phyloP scores from a whole-genome alignment of 2,797 vertebrate species.

The Philypnodon macrostomus region DNA sequence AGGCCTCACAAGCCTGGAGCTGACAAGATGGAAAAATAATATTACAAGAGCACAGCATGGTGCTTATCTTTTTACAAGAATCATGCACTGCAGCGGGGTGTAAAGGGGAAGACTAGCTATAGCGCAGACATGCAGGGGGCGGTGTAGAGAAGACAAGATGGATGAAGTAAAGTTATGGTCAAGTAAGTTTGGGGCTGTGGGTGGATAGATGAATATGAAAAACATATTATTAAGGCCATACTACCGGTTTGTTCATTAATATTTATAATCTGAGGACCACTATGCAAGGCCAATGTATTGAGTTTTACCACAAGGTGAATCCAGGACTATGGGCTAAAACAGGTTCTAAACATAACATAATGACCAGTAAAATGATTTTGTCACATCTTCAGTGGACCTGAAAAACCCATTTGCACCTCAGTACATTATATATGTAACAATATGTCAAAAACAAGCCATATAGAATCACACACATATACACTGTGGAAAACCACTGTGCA shows the following conservation, averaged over 20 bases:
- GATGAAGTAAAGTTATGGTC: conserved; percentile 19
- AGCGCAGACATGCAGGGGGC: conserved; percentile 46
- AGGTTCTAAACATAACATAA: no score
- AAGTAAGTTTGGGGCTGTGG: not conserved
- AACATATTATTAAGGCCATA: no score
- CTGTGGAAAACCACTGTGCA: conserved; percentile 9
- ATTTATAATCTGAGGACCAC: no score
- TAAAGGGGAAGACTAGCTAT: conserved; percentile 53
- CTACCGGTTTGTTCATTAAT: no score
- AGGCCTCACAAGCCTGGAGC: conserved; percentile 58
- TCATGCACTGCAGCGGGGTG: conserved; percentile 59
- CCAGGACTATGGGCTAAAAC: no score
- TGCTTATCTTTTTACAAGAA: conserved; percentile 70
- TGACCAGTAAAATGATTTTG: no score
- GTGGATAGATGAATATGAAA: no score
- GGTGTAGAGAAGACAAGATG: conserved; percentile 41
- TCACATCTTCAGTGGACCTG: no score
- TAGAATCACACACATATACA: conserved; percentile 23
- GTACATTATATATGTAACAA: no score
- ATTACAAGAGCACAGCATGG: conserved; percentile 69
- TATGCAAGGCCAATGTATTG: no score
- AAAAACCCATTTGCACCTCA: no score
- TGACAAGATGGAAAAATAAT: conserved; percentile 68
- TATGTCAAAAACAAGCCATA: conserved; percentile 20
- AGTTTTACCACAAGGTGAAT: no score